phyloP scores from a whole-genome alignment of 1,140 invertebrate genomes.

The Listronotus bonariensis region DNA sequence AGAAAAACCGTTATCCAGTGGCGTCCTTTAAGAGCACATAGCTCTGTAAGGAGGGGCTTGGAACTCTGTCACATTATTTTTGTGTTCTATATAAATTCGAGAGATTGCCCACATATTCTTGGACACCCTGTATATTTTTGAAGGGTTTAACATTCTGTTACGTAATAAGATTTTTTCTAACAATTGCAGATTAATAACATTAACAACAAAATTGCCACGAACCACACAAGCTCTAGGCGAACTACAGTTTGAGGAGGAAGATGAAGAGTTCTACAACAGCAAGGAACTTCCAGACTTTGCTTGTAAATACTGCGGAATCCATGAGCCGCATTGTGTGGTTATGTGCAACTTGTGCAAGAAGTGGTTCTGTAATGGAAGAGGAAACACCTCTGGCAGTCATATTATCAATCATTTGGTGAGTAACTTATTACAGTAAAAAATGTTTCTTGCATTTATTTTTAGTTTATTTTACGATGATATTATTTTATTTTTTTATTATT shows the following conservation, averaged over 20 bases:
- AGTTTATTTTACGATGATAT: not conserved
- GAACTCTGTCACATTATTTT: too few relatives aligned
- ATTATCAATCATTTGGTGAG: slow-evolving; percentile 94
- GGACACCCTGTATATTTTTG: too few relatives aligned
- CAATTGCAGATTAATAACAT: slow-evolving; percentile 65
- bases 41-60: too few relatives aligned
- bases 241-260: slow-evolving; percentile 88
- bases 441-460: too few relatives aligned
- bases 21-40: too few relatives aligned
- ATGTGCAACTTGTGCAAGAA: slow-evolving; percentile 98
- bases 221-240: slow-evolving; percentile 78
- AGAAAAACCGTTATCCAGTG: too few relatives aligned
- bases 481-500: slow-evolving; percentile 17
- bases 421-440: not conserved
- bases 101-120: too few relatives aligned
- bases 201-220: slow-evolving; percentile 70
- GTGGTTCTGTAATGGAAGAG: slow-evolving; percentile 99
- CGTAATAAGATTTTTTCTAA: too few relatives aligned
- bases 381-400: slow-evolving; percentile 97
- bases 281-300: slow-evolving; percentile 90
- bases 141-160: too few relatives aligned
- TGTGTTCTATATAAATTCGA: too few relatives aligned
- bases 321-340: slow-evolving; percentile 96
- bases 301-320: slow-evolving; percentile 98
- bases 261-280: slow-evolving; percentile 87